phyloP scores from a whole-genome alignment of 2,797 vertebrate genomes.

The Amblyopsis hoosieri region DNA sequence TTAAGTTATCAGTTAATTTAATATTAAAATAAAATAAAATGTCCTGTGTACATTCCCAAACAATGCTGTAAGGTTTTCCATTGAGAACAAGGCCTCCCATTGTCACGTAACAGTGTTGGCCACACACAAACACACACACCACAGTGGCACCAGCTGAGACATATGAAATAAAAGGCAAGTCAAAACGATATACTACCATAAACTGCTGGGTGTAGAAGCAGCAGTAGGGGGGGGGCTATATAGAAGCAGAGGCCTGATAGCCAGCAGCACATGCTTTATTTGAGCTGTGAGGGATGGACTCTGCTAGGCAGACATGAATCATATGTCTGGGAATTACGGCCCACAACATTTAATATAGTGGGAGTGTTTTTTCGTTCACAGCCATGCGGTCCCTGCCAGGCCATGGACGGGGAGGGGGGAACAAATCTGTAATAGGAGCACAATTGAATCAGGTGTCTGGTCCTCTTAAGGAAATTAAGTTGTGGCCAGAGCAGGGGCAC shows the following conservation, averaged over 20 bases:
- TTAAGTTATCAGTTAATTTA: too few species aligned
- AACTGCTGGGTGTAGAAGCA: background rate
- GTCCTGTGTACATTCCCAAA: too few species aligned
- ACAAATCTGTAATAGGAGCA: constrained; percentile 83
- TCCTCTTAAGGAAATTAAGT: constrained; percentile 99
- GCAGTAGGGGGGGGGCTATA: background rate
- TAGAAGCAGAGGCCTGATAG: constrained; percentile 33
- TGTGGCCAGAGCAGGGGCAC: constrained; percentile 87
- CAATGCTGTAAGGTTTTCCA: too few species aligned
- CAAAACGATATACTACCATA: constrained; percentile 32
- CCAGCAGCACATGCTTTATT: constrained; percentile 32
- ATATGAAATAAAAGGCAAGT: constrained; percentile 39
- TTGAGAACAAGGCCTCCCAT: background rate
- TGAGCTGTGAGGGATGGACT: constrained; percentile 60
- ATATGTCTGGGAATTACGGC: constrained; percentile 80
- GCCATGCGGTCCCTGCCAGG: constrained; percentile 79
- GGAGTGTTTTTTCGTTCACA: constrained; percentile 74
- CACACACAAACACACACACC: background rate
- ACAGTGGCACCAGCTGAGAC: constrained; percentile 34
- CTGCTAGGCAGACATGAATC: constrained; percentile 75
- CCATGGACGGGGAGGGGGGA: constrained; percentile 61
- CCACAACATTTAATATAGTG: constrained; percentile 83
- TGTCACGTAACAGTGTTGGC: background rate
- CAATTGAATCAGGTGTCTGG: constrained; percentile 99
- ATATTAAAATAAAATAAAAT: too few species aligned